A percentile compares a stretch with the other conserved stretches of the same genome.
Conservation (phyloP, 1,140 invertebrate genomes). For the Scaptomyza pallida region DNA sequence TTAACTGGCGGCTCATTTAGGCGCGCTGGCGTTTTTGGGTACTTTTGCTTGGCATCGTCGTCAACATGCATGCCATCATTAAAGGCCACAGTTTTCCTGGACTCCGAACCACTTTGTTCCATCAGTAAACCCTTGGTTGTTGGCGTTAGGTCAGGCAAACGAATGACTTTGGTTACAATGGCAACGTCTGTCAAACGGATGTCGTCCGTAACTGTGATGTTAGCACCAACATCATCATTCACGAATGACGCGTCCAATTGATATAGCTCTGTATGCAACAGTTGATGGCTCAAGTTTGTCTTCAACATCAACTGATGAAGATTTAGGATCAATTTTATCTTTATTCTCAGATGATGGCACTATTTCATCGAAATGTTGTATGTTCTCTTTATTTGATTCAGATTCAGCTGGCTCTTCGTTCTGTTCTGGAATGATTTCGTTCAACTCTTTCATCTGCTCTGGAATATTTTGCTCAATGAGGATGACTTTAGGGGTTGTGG, state of each 20-base stretch:
- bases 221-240: not conserved
- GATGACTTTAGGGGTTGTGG: not conserved
- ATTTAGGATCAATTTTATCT: not conserved
- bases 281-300: not conserved
- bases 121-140: not conserved
- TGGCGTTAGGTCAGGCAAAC: constrained; percentile 4
- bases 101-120: not conserved
- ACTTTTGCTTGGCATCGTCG: constrained; percentile 38
- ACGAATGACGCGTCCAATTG: not conserved
- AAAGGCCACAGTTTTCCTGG: constrained; percentile 52
- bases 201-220: not conserved
- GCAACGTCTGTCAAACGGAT: not conserved
- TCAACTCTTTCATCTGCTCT: not conserved
- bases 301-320: not conserved
- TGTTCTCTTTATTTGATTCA: not conserved
- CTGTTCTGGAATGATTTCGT: not conserved
- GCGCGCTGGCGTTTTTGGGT: constrained; percentile 67
- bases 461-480: not conserved
- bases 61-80: not conserved
- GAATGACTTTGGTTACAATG: not conserved
- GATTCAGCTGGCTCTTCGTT: not conserved
- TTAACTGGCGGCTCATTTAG: not conserved
- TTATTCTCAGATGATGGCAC: not conserved
- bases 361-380: not conserved
- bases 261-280: too few species aligned